Conservation (phyloP, 1,140 invertebrate genomes). For the Sogatella furcifera region DNA sequence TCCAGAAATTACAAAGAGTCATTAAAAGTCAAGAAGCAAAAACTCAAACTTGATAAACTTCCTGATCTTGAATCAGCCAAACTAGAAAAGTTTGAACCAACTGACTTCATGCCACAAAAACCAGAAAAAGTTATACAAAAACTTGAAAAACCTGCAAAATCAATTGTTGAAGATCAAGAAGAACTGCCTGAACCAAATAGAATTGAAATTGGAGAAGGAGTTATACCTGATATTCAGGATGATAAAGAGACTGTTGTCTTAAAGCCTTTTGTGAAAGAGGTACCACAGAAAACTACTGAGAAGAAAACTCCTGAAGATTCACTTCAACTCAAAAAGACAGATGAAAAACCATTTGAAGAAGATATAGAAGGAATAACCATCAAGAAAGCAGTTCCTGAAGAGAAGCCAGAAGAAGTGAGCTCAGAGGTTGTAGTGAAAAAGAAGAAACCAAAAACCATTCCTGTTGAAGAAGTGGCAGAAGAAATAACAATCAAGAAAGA, state of each 20-base stretch:
- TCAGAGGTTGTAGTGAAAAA: constrained; percentile 26
- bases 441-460: constrained; percentile 21
- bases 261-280: constrained; percentile 24
- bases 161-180: not conserved
- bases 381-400: not conserved
- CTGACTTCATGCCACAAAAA: not conserved
- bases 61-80: constrained; percentile 21
- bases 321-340: constrained; percentile 14
- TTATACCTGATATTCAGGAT: constrained; percentile 21
- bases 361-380: constrained; percentile 15
- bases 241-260: constrained; percentile 22
- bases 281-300: not conserved
- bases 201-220: constrained; percentile 18
- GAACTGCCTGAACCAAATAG: not conserved
- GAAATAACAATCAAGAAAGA: constrained; percentile 22
- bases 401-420: constrained; percentile 34
- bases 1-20: constrained; percentile 32
- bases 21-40: constrained; percentile 28
- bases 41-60: constrained; percentile 25
- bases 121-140: not conserved
- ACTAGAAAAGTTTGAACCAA: constrained; percentile 22
- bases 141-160: too few species aligned
- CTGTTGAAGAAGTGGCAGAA: constrained; percentile 17
- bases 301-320: constrained; percentile 1
- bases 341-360: constrained; percentile 12